A percentile compares a stretch with the other conserved stretches of the same genome.
Evolutionary conservation across 2,113 vertebrate species (phyloP).

Genomic region (Alectura lathami): DNA sequence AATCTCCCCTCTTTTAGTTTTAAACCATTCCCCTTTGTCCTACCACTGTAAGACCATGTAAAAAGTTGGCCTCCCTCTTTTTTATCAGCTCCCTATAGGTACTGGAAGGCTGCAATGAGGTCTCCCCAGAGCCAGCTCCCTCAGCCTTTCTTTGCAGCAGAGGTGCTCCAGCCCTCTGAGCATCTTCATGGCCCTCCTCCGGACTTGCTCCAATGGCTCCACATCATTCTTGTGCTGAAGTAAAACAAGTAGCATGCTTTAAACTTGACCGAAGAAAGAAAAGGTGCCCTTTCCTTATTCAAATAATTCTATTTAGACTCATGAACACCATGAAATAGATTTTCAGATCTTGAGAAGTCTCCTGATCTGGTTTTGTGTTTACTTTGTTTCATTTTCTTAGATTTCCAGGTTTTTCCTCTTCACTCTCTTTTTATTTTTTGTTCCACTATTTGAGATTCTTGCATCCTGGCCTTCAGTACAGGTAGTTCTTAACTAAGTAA

Average conservation of each 20-base stretch:
- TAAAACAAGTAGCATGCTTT: background rate
- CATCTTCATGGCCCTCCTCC: too few species aligned
- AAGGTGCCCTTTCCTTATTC: background rate
- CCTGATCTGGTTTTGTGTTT: background rate
- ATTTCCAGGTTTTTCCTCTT: background rate
- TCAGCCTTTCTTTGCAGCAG: too few species aligned
- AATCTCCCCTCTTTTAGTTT: too few species aligned
- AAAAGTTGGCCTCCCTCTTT: too few species aligned
- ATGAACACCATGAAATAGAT: background rate
- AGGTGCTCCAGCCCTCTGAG: too few species aligned
- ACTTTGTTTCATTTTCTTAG: background rate
- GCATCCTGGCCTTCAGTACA: background rate
- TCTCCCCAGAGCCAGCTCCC: too few species aligned
- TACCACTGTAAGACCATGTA: too few species aligned
- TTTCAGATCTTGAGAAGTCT: background rate
- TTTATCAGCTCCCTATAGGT: too few species aligned
- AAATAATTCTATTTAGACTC: background rate
- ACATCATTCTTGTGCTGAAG: too few species aligned
- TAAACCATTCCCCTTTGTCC: too few species aligned
- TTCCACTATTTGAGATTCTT: background rate
- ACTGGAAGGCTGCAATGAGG: too few species aligned
- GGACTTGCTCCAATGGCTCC: too few species aligned
- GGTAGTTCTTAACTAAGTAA: background rate
- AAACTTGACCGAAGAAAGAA: background rate
- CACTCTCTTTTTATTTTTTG: background rate